Base-by-base conservation (phyloP, 1,140 invertebrate species). In the Tachypleus tridentatus region DNA sequence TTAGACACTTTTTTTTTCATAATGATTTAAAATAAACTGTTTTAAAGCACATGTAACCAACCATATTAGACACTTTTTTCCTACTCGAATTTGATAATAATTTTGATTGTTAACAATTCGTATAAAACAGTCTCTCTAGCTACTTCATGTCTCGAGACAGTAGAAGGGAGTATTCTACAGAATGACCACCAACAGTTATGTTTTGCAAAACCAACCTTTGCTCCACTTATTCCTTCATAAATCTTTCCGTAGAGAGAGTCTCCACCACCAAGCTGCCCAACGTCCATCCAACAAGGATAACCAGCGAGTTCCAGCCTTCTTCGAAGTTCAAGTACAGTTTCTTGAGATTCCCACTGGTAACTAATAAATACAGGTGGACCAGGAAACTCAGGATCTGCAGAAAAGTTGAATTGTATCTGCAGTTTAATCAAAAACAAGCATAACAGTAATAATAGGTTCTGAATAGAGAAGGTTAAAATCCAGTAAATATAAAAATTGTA, bases 201-300 rank as follows among this genome's bases (percentile, higher is more conserved):
- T 29, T 29, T 73, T 70, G 57, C 73, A 67, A 51, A 58, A 59
- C 62, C 48, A 56, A 74, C 73, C 63, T 74, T 74, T 10, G 70
- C 68, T 61, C 66, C 59, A 50, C 69, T 72, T n/a, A 80, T 75
- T 4, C 77, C 79, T 62, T 77, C 73, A 63, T 80, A 78, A 61
- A 80, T 79, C 69, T 76, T 77, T 52, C 72, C 72, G 65, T 77
- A 75, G 0, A 80, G 72, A 8, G 74, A 73, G 67, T 80, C 78
- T n/a, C 79, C 79, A 9, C 75, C 77, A 10, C 77, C 75, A 66
- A 80, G 73, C 67, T 78, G 76, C 62, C 78, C 78, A 58, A 79
- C 75, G 67, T 80, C 79, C 78, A 80, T 80, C 77, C 79, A 80
- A 69, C 78, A 80, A 29, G 74, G 72, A 64, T 75, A 78, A 4